Evolutionary conservation across 2,888 invertebrate genomes (phyloP), one percentile per base, ranked within the genome.

Genomic region (Drosophila algonquin): DNA sequence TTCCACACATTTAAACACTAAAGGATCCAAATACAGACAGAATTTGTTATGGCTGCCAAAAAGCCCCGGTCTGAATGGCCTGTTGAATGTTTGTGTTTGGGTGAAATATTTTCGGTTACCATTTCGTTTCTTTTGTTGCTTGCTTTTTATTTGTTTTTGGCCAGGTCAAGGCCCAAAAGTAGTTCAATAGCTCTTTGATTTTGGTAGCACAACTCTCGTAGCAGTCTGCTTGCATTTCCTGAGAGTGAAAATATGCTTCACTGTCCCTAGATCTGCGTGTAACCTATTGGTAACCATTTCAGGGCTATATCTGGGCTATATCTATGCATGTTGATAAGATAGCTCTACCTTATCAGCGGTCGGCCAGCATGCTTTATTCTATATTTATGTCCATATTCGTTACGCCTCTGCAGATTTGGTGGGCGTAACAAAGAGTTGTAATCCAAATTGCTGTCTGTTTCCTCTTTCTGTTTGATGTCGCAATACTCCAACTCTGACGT

Each of bases 251-350:
- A 58, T 52, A 44, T 16, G 12, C 16, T 58, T 47, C 5, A 0
- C 52, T 47, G 52, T 54, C 4, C 45, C n/a, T 18, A 24, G n/a
- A 40, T 59, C 32, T 52, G 47, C 7, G 27, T 35, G 7, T 48
- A 21, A 3, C 3, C 21, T 16, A 2, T 32, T 16, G 30, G 10
- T 48, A 44, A 18, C 40, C n/a, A 6, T n/a, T 40, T 7, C 2
- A 3, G 32, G 32, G 32, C 32, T 12, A 32, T 32, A 32, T 12
- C 24, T 24, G 21, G 53, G 14, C n/a, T 27, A 48, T 69, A 68
- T 68, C 48, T 63, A 58, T 50, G 40, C 40, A 61, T 57, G 24
- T 14, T 59, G 87, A 81, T 84, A 61, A 81, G 87, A 87, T 87
- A 78, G 52, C 53, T 24, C 14, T 12, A 9, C 60, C 55, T 67